phyloP scores from a whole-genome alignment of 2,113 vertebrate genomes.

The Climacteris rufus region DNA sequence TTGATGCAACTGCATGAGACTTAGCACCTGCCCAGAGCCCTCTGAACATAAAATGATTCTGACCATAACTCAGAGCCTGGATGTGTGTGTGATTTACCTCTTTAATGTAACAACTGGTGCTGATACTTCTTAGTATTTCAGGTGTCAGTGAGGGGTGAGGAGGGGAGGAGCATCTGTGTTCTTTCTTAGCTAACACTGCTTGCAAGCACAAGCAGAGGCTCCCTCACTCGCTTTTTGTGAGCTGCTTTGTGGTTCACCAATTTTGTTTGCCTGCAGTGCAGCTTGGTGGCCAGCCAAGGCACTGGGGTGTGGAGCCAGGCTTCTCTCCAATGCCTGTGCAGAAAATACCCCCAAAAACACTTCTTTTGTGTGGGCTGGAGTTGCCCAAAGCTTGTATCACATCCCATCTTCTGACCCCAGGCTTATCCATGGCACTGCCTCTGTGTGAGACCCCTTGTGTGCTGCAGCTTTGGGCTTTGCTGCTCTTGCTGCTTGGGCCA shows the following conservation, averaged over 20 bases:
- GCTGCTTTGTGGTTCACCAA: constrained; percentile 16
- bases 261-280: constrained; percentile 50
- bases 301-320: constrained; percentile 26
- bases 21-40: not conserved
- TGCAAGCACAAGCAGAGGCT: not conserved
- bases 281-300: constrained; percentile 56
- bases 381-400: not conserved
- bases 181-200: not conserved
- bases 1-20: not conserved
- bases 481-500: not conserved
- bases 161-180: not conserved
- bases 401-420: not conserved
- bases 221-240: not conserved
- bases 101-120: not conserved
- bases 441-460: not conserved
- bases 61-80: not conserved
- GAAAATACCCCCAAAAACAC: not conserved
- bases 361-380: not conserved
- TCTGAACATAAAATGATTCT: not conserved
- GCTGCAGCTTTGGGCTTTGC: not conserved
- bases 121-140: not conserved
- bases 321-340: not conserved
- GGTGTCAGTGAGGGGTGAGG: not conserved
- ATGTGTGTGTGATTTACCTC: not conserved
- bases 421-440: not conserved